Conservation (phyloP, 2,797 vertebrate species). For the Amniataba percoides region DNA sequence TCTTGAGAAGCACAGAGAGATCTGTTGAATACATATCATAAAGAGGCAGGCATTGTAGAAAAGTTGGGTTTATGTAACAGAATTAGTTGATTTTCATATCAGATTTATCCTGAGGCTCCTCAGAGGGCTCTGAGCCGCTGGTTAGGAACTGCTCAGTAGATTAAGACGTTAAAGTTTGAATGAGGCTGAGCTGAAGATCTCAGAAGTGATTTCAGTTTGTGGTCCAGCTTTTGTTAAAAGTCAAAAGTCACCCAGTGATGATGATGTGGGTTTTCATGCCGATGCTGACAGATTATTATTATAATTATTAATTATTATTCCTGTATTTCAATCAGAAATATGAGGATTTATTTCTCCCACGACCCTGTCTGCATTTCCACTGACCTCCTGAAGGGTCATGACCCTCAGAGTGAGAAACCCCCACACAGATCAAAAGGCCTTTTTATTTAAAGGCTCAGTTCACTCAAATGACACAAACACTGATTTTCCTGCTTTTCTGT, state of each 20-base stretch:
- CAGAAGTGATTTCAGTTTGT: neutral
- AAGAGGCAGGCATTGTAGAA: too few species aligned
- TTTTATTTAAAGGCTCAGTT: conserved; percentile 39
- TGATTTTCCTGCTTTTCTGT: neutral
- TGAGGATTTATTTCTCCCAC: conserved; percentile 56
- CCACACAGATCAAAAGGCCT: conserved; percentile 20
- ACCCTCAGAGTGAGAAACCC: conserved; percentile 26
- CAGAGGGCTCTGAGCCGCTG: neutral
- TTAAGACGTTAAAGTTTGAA: neutral
- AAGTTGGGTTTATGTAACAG: too few species aligned
- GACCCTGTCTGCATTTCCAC: conserved; percentile 31
- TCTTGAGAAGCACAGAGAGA: neutral
- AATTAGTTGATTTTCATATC: neutral
- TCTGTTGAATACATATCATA: too few species aligned
- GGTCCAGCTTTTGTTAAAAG: neutral
- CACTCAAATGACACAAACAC: conserved; percentile 4
- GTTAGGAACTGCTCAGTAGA: neutral
- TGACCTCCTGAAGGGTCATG: conserved; percentile 34
- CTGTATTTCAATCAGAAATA: conserved; percentile 28
- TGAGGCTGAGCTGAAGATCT: neutral
- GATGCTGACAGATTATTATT: neutral
- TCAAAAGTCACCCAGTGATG: conserved; percentile 8
- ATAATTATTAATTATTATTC: neutral
- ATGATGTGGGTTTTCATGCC: neutral
- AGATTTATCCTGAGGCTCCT: too few species aligned